Conservation (phyloP, 2,797 vertebrate genomes). For the Trachurus trachurus region DNA sequence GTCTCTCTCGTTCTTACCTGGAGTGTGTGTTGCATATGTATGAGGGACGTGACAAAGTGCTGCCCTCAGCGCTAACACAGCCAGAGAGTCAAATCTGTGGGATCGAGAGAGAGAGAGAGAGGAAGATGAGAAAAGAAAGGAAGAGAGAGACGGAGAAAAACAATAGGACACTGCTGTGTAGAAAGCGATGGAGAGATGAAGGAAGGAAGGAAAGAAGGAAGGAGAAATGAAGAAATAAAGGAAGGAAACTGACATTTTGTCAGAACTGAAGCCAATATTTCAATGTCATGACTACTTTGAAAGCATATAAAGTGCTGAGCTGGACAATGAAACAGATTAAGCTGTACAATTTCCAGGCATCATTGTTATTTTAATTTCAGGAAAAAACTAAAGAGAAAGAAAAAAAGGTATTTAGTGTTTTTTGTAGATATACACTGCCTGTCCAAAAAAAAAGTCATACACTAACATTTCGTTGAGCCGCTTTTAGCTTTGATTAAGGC, state of each 20-base stretch:
- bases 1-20: constrained; percentile 51
- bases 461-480: no score
- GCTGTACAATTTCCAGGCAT: no score
- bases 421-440: no score
- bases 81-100: constrained; percentile 14
- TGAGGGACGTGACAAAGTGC: constrained; percentile 74
- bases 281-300: background rate
- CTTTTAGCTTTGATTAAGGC: no score
- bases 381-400: no score
- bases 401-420: no score
- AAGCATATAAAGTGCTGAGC: no score
- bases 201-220: background rate
- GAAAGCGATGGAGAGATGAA: background rate
- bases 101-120: constrained; percentile 20
- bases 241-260: background rate
- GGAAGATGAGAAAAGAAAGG: constrained; percentile 3
- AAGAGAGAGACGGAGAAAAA: background rate
- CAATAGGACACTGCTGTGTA: background rate
- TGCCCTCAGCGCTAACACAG: constrained; percentile 74
- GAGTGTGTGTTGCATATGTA: constrained; percentile 77
- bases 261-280: background rate
- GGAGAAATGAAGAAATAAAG: background rate
- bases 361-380: no score
- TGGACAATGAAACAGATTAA: background rate
- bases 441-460: no score